Evolutionary conservation across 37 sponge, comb jelly and placozoan species (phyloP).

Genomic region (Oscarella lobularis): DNA sequence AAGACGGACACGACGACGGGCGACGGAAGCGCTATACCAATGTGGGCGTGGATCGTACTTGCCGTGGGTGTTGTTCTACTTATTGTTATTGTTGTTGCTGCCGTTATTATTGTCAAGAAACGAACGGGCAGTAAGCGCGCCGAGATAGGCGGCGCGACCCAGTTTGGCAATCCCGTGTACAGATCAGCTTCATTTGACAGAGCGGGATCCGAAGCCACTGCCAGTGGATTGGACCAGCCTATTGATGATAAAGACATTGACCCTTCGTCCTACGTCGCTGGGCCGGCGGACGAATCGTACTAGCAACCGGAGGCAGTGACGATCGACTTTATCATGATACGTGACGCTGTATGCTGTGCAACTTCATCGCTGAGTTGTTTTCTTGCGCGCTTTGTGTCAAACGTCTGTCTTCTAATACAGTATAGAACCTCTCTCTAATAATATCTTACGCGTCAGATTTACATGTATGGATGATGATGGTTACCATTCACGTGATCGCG

Average conservation of each 20-base stretch:
- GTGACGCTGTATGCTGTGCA: no score
- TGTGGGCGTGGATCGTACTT: background rate
- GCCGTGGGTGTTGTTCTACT: constrained; percentile 1
- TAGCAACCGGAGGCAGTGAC: no score
- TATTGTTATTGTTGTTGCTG: background rate
- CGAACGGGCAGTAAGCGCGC: background rate
- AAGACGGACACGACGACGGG: background rate
- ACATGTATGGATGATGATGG: no score
- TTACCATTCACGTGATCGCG: no score
- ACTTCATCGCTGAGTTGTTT: no score
- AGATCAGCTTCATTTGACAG: background rate
- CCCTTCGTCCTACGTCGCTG: no score
- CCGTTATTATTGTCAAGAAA: background rate
- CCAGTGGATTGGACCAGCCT: background rate
- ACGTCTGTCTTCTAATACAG: no score
- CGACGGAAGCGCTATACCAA: background rate
- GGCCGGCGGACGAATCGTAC: no score
- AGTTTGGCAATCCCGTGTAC: background rate
- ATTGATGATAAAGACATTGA: background rate
- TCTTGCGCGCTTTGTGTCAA: no score
- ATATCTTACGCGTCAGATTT: no score
- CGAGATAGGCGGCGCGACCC: background rate
- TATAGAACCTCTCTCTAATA: no score
- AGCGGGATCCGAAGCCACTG: background rate
- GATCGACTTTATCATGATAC: no score